Base-by-base conservation (phyloP, 2,888 invertebrate species). In the Drosophila antonietae region DNA sequence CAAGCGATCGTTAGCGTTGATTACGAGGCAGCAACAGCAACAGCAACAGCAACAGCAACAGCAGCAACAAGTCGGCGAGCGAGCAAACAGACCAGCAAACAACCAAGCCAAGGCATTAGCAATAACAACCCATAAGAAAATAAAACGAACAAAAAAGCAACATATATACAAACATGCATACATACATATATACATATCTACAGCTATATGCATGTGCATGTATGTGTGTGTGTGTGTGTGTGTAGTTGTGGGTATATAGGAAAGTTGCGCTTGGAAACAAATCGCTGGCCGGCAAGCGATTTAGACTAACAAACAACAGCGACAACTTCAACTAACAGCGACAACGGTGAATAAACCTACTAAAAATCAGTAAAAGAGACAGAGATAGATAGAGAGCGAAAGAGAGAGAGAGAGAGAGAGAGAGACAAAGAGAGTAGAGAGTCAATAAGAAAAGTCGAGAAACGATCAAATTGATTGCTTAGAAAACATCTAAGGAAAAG, bases 231-330 rank as follows among this genome's bases (percentile, higher is more conserved):
- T 28, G 60, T 65, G 49, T 68, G 14, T 52, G 20, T 37, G 31
- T 10, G 33, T 49, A 74, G 8, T 15, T 28, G n/a, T n/a, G 53
- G 15, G 15, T 55, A 35, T 41, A 35, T 75, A 76, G 68, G 77
- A 79, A 79, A 79, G 79, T 80, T 79, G 68, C 62, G 79, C 79
- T 79, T 80, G 77, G 79, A 77, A 79, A 80, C 80, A 80, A 76
- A 78, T 78, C 78, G 78, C 52, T 58, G 68, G 64, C 64, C 68
- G 68, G 63, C 78, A 78, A 75, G 64, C 80, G 77, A 73, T 62
- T 64, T 68, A 39, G 39, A 39, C 53, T 53, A 53, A 28, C 57
- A 57, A 44, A 14, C 33, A 52, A 57, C 72, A 60, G 44, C 78
- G 78, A 80, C 80, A 52, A 39, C 65, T 39, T 53, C 44, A 44